Evolutionary conservation across 2,797 vertebrate species (phyloP), one percentile per base, ranked within the genome.

Genomic region (Platalea minor): DNA sequence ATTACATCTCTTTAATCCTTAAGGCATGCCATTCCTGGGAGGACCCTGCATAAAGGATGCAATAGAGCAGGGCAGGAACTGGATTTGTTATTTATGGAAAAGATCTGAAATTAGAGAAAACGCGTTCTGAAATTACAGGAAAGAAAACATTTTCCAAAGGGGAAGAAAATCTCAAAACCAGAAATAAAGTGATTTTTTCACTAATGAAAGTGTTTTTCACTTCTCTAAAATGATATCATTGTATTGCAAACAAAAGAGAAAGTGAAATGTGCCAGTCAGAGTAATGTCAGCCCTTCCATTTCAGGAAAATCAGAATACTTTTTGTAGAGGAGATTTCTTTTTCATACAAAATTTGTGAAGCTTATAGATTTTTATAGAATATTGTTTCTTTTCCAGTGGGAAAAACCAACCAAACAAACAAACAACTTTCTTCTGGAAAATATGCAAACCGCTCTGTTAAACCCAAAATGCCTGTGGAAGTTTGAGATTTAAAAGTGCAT

Each of bases 1-100:
- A 91, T 84, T 94, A 53, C 92, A 88, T 94, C 82, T 94, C 94
- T 96, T 96, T 96, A 96, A 96, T 96, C 95, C 93, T 91, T 50
- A 83, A 95, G 88, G 93, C 94, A 90, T 95, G 85, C 92, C 92
- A 60, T 93, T 97, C 93, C 92, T 91, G 96, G 85, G 92, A 95
- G 92, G 93, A 95, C 87, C 78, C 81, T 69, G 82, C 54, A 73
- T 64, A 93, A 94, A 89, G 89, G 92, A 92, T 89, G 89, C 91
- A 69, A 23, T 45, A 73, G 87, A 95, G 79, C 67, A 67, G 63
- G 70, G 69, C 69, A 93, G 92, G 93, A 97, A 93, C 91, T 1
- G 0, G 69, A 79, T 77, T 91, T 89, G 86, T 95, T 94, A 91
- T 93, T 96, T 95, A 89, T 89, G 88, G 93, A 73, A 93, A 91